These are phyloP conservation scores for Marronus borbonicus DNA, from an alignment of 2,888 invertebrate species.

Conservation along the genomic window DNA sequence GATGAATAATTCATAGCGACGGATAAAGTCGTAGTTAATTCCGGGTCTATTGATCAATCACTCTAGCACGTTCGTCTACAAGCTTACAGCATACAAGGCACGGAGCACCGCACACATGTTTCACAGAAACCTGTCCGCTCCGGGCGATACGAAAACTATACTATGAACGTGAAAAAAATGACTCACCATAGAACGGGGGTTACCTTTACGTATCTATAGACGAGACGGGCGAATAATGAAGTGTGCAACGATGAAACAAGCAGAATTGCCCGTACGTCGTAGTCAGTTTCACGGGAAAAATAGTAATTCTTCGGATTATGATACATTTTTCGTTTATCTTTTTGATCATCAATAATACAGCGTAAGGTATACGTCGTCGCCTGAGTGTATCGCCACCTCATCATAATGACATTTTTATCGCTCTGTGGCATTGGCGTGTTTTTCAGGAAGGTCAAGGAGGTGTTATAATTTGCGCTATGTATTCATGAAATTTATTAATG, in stretches of 20 bases:
- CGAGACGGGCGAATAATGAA: conserved; percentile 30
- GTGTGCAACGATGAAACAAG: neutral
- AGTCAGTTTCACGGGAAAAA: conserved; percentile 42
- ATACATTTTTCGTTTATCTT: conserved; percentile 26
- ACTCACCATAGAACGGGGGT: conserved; percentile 26
- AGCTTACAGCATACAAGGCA: neutral
- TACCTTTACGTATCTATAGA: conserved; percentile 4
- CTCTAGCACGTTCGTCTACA: conserved; percentile 14
- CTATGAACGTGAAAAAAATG: conserved; percentile 35
- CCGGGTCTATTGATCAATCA: conserved; percentile 37
- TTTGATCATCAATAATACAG: conserved; percentile 16
- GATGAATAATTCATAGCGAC: conserved; percentile 28
- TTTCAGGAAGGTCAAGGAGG: too few species aligned
- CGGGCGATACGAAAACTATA: conserved; percentile 21
- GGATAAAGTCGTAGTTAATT: conserved; percentile 35
- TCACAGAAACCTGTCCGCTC: conserved; percentile 33
- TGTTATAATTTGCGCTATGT: too few species aligned
- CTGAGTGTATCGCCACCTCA: neutral
- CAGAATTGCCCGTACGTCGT: conserved; percentile 31
- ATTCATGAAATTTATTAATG: too few species aligned
- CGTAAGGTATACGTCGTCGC: neutral
- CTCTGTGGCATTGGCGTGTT: neutral
- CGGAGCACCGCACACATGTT: conserved; percentile 1
- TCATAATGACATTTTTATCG: neutral
- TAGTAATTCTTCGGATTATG: conserved; percentile 36